Conservation (phyloP, 35 echinoderm and acorn worm species). For the Heliocidaris erythrogramma region DNA sequence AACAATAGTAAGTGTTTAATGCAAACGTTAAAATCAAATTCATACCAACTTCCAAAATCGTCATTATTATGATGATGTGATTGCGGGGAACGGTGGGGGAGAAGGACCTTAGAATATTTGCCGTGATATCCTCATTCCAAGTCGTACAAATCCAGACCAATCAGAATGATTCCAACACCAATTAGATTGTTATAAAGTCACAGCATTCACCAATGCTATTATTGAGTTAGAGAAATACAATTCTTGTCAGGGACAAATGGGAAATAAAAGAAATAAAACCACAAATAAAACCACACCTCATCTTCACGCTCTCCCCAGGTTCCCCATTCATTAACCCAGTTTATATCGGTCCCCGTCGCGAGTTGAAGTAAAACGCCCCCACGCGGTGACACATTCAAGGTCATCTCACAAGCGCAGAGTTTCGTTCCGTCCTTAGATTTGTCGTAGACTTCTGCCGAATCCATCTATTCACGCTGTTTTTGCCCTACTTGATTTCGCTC, state of each 20-base stretch:
- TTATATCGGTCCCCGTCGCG: not conserved
- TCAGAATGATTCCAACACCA: not conserved
- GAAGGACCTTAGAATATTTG: no score
- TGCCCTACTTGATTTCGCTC: not conserved
- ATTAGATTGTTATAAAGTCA: not conserved
- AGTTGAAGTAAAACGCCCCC: not conserved
- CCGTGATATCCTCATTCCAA: no score
- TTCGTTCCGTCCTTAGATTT: not conserved
- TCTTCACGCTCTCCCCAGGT: not conserved
- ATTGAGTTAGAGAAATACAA: not conserved
- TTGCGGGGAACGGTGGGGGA: no score
- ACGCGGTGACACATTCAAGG: not conserved
- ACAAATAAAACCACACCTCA: not conserved
- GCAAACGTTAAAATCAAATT: no score
- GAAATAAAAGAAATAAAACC: not conserved
- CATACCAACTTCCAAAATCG: no score
- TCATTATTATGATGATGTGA: no score
- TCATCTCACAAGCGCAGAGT: not conserved
- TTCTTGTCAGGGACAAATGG: not conserved
- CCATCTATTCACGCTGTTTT: not conserved
- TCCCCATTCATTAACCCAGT: not conserved
- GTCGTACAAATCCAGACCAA: no score
- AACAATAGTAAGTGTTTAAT: no score
- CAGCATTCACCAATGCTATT: not conserved
- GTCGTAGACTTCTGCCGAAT: not conserved